These are phyloP conservation scores for Drosophila virilis DNA, from an alignment of 1,140 invertebrate genomes.

Conservation along the genomic window DNA sequence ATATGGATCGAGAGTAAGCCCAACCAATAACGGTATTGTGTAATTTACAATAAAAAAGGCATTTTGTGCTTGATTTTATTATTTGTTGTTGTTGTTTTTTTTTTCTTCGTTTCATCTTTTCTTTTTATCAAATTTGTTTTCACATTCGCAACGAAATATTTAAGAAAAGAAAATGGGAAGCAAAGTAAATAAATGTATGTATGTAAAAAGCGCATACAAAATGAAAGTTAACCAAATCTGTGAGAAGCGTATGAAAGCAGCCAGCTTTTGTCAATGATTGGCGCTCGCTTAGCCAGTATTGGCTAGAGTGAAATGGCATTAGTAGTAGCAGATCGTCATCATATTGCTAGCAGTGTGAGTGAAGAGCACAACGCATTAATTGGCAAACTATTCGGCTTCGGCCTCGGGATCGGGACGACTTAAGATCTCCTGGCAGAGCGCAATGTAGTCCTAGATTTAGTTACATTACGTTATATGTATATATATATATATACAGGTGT, in stretches of 20 bases:
- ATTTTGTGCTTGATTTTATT: conserved; percentile 34
- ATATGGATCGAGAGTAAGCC: conserved; percentile 14
- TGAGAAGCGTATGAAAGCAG: conserved; percentile 19
- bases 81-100: conserved; percentile 21
- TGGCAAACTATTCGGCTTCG: conserved; percentile 60
- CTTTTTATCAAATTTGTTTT: conserved; percentile 34
- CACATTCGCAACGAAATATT: conserved; percentile 42
- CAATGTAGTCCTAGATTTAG: conserved; percentile 78
- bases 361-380: conserved; percentile 18
- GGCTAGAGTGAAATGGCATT: conserved; percentile 39
- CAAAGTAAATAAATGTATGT: not conserved
- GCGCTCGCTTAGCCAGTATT: conserved; percentile 11
- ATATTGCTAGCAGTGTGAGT: conserved; percentile 5
- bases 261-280: conserved; percentile 39
- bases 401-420: conserved; percentile 80
- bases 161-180: conserved; percentile 2
- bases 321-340: conserved; percentile 30
- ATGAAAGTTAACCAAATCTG: conserved; percentile 17
- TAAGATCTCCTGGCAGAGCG: conserved; percentile 82
- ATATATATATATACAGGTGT: conserved; percentile 20
- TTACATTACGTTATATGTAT: conserved; percentile 16
- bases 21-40: conserved; percentile 36
- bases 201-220: conserved; percentile 8
- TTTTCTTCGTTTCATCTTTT: no score
- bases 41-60: conserved; percentile 47